phyloP scores from a whole-genome alignment of 2,888 invertebrate genomes.

The Nephrotoma guestfalica region DNA sequence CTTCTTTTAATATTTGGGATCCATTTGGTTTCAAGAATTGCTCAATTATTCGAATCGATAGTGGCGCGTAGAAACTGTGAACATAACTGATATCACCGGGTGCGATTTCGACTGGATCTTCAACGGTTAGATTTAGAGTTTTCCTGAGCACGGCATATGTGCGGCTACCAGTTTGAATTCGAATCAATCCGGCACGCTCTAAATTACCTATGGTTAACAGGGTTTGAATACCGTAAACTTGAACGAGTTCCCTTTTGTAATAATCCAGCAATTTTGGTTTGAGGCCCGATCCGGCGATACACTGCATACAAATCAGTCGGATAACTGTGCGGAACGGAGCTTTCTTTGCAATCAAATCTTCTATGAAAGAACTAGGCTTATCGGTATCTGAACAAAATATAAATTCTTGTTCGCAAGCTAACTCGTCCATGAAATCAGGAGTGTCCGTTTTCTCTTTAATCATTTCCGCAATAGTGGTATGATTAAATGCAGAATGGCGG shows the following conservation, averaged over 20 bases:
- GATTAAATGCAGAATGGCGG: slow-evolving; percentile 72
- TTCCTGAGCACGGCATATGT: slow-evolving; percentile 65
- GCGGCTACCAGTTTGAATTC: slow-evolving; percentile 53
- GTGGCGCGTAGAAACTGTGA: slow-evolving; percentile 85
- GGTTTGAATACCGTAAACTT: slow-evolving; percentile 78
- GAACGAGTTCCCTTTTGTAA: slow-evolving; percentile 57
- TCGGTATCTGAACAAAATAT: slow-evolving; percentile 85
- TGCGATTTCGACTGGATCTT: slow-evolving; percentile 70
- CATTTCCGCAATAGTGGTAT: slow-evolving; percentile 87
- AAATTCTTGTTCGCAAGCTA: slow-evolving; percentile 83
- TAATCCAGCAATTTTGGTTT: slow-evolving; percentile 61
- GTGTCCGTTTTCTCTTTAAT: slow-evolving; percentile 70
- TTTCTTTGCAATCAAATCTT: slow-evolving; percentile 79
- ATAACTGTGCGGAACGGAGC: slow-evolving; percentile 70
- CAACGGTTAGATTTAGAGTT: slow-evolving; percentile 72
- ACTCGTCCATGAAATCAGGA: slow-evolving; percentile 60
- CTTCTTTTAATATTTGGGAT: slow-evolving; percentile 66
- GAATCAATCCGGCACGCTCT: slow-evolving; percentile 73
- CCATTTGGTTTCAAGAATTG: slow-evolving; percentile 61
- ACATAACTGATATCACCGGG: slow-evolving; percentile 84
- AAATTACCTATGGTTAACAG: slow-evolving; percentile 70
- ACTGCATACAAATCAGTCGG: slow-evolving; percentile 84
- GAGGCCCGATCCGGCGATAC: slow-evolving; percentile 80
- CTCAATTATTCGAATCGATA: slow-evolving; percentile 76
- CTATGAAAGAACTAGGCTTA: slow-evolving; percentile 74